phyloP scores from a whole-genome alignment of 2,113 vertebrate genomes.

The Microtus montanus region DNA sequence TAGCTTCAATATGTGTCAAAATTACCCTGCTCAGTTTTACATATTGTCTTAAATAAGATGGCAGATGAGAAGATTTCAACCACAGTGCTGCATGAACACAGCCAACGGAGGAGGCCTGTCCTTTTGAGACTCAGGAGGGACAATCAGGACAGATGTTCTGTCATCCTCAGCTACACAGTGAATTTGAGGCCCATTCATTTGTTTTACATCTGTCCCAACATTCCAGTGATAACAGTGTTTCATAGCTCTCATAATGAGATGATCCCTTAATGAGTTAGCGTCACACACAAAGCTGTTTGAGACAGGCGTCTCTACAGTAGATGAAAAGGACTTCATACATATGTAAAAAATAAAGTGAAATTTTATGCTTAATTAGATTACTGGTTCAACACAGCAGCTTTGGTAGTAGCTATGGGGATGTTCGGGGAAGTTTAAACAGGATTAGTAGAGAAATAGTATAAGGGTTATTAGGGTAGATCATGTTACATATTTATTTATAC shows the following conservation, averaged over 20 bases:
- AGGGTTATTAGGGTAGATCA: not conserved
- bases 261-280: not conserved
- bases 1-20: not conserved
- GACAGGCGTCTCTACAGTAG: not conserved
- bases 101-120: too few relatives aligned
- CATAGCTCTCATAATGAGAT: not conserved
- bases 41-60: not conserved
- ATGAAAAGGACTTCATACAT: not conserved
- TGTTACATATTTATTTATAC: not conserved
- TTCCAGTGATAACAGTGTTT: not conserved
- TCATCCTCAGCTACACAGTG: not conserved
- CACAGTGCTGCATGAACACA: not conserved
- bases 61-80: not conserved
- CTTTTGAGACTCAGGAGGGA: too few relatives aligned
- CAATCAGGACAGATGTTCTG: not conserved
- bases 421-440: not conserved
- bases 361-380: not conserved
- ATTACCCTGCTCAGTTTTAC: not conserved
- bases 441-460: not conserved
- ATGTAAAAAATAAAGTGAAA: not conserved
- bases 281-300: not conserved
- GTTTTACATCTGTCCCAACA: not conserved
- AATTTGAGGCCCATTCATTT: not conserved
- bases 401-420: not conserved
- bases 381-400: not conserved